These are phyloP conservation scores for Alectoris magna DNA, from an alignment of 2,797 vertebrate species.

Conservation along the genomic window DNA sequence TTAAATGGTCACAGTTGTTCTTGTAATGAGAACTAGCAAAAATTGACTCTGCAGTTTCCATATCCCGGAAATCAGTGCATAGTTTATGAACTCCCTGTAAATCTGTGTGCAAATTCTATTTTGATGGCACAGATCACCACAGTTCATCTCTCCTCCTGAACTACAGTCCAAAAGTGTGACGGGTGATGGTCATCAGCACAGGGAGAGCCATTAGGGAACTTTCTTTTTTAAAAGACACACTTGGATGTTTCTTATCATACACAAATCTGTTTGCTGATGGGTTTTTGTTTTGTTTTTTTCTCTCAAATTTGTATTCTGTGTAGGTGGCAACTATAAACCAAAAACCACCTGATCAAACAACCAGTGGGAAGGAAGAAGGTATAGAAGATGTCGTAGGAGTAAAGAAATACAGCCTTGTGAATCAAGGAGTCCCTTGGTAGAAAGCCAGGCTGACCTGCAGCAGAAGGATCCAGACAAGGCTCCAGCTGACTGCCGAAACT, in stretches of 20 bases:
- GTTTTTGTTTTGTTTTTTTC: not conserved
- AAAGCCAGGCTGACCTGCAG: not conserved
- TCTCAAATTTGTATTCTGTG: not conserved
- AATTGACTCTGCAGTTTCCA: not conserved
- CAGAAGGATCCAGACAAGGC: not conserved
- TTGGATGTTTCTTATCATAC: not conserved
- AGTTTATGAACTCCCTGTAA: not conserved
- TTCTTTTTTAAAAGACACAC: not conserved
- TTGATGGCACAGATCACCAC: not conserved
- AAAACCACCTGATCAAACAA: not conserved
- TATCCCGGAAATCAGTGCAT: not conserved
- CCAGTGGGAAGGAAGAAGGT: not conserved
- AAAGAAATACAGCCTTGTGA: not conserved
- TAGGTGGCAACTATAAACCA: not conserved
- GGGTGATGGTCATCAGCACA: not conserved
- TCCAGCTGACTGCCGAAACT: not conserved
- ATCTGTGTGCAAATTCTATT: not conserved
- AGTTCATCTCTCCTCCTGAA: not conserved
- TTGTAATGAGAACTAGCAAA: not conserved
- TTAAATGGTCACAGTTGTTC: not conserved
- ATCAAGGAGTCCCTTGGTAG: not conserved
- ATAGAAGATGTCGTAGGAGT: not conserved
- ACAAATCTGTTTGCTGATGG: not conserved
- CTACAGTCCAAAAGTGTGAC: not conserved
- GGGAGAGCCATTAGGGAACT: not conserved